Evolutionary conservation across 2,797 vertebrate genomes (phyloP).

Genomic region (Orientallactaga sibirica): DNA sequence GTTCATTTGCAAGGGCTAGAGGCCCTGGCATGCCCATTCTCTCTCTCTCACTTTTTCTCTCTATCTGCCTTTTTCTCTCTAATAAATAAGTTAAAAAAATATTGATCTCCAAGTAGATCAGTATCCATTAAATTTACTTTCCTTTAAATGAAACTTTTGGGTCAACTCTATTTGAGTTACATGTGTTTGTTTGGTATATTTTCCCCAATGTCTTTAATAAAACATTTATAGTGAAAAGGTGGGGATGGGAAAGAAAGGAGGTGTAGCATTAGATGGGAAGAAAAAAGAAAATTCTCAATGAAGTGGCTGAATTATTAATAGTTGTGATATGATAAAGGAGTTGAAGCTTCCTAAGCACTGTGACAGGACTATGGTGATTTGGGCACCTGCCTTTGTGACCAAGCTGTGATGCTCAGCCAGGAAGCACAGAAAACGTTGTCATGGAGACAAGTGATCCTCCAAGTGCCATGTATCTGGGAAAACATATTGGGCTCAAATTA

Average conservation of each 20-base stretch:
- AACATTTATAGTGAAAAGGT: background rate
- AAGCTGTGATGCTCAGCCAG: background rate
- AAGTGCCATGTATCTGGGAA: background rate
- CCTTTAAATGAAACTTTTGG: too few species aligned
- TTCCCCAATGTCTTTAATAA: background rate
- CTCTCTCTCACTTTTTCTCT: too few species aligned
- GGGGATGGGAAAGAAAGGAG: background rate
- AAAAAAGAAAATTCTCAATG: background rate
- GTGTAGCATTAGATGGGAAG: background rate
- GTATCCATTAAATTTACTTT: background rate
- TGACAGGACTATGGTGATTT: background rate
- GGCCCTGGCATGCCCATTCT: too few species aligned
- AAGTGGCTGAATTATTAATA: background rate
- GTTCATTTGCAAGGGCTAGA: too few species aligned
- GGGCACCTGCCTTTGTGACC: background rate
- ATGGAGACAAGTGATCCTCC: background rate
- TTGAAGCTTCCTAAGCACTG: background rate
- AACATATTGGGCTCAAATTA: background rate
- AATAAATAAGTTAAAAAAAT: background rate
- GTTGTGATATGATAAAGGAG: background rate
- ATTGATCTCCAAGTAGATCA: background rate
- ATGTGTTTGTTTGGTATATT: background rate
- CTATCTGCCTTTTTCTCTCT: too few species aligned
- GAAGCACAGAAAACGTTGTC: background rate
- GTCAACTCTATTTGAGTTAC: background rate